These are phyloP conservation scores for Diaperis boleti DNA, from an alignment of 2,888 invertebrate genomes.

Conservation along the genomic window DNA sequence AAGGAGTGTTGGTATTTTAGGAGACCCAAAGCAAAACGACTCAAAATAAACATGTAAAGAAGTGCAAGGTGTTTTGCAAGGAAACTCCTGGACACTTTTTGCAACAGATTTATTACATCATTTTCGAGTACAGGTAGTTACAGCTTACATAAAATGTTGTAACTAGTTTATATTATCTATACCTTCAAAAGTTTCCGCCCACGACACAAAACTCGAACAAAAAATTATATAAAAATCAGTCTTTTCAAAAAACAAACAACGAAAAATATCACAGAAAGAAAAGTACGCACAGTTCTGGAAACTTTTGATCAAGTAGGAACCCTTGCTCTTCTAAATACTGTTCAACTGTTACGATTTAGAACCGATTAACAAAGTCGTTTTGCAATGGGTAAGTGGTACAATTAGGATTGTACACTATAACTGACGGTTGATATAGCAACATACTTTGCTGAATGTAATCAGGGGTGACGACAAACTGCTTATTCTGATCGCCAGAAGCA, in stretches of 20 bases:
- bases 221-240: slow-evolving; percentile 45
- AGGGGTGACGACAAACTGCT: slow-evolving; percentile 88
- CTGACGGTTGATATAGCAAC: slow-evolving; percentile 68
- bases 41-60: slow-evolving; percentile 54
- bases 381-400: slow-evolving; percentile 65
- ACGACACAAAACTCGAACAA: slow-evolving; percentile 42
- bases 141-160: slow-evolving; percentile 49
- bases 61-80: slow-evolving; percentile 58
- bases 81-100: slow-evolving; percentile 54
- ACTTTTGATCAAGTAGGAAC: slow-evolving; percentile 52
- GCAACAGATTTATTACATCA: slow-evolving; percentile 55
- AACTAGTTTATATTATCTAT: slow-evolving; percentile 43
- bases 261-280: slow-evolving; percentile 53
- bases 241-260: slow-evolving; percentile 47
- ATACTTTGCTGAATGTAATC: slow-evolving; percentile 96
- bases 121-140: slow-evolving; percentile 53
- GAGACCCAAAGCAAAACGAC: slow-evolving; percentile 63
- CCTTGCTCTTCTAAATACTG: slow-evolving; percentile 52
- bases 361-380: slow-evolving; percentile 61
- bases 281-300: slow-evolving; percentile 48
- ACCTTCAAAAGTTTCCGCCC: slow-evolving; percentile 50
- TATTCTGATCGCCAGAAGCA: slow-evolving; percentile 62
- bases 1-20: slow-evolving; percentile 30
- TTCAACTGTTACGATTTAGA: slow-evolving; percentile 46
- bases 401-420: slow-evolving; percentile 66